These are phyloP conservation scores for western clawed frog (Xenopus tropicalis) DNA, from an alignment of 2,113 vertebrate genomes.

Conservation along the genomic window DNA sequence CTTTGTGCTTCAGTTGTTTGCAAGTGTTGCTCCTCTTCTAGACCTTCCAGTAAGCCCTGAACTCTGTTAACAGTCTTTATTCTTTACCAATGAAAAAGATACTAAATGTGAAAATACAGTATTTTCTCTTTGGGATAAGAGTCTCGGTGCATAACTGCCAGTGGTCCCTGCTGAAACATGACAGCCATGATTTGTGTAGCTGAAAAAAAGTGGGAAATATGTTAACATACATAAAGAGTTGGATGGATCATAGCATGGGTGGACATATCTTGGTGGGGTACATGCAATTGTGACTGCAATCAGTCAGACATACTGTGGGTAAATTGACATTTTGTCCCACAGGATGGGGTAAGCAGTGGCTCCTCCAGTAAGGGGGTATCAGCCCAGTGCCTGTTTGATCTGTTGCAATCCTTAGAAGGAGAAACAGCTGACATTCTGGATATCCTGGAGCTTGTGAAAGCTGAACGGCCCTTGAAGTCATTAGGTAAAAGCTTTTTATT, in stretches of 20 bases:
- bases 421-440: constrained; percentile 88
- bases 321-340: constrained; percentile 15
- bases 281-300: no score
- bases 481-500: constrained; percentile 70
- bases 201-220: no score
- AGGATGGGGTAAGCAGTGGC: constrained; percentile 75
- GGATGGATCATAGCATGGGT: no score
- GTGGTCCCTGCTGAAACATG: no score
- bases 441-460: constrained; percentile 92
- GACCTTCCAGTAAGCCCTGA: constrained; percentile 84
- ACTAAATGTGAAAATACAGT: no score
- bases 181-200: no score
- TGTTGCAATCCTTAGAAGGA: constrained; percentile 90
- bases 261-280: no score
- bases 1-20: constrained; percentile 93
- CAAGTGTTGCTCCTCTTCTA: constrained; percentile 91
- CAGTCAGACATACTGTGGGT: neutral
- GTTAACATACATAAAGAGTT: no score
- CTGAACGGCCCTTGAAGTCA: constrained; percentile 93
- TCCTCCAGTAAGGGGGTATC: constrained; percentile 87
- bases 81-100: no score
- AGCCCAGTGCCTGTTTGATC: constrained; percentile 93
- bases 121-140: no score
- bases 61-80: neutral
- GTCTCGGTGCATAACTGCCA: no score